Conservation (phyloP, 2,113 vertebrate species). For the Porphyrio hochstetteri region DNA sequence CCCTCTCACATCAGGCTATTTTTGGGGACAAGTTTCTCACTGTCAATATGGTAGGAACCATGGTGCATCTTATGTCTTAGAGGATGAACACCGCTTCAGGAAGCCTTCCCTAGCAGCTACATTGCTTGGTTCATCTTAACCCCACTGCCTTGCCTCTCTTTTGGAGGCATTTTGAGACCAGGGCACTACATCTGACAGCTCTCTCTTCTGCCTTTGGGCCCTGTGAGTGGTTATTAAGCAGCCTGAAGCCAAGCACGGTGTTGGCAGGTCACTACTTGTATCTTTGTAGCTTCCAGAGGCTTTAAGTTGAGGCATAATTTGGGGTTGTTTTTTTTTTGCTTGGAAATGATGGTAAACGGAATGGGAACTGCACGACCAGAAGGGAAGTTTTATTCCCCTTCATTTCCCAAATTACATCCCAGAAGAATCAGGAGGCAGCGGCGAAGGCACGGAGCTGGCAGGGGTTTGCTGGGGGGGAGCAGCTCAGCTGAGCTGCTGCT, state of each 20-base stretch:
- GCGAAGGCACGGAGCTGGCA: accelerated
- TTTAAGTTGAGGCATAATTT: not conserved
- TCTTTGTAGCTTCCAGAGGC: not conserved
- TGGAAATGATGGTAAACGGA: not conserved
- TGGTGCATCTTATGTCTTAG: constrained; percentile 2
- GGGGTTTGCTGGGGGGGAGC: not conserved
- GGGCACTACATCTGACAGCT: not conserved
- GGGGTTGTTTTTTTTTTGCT: not conserved
- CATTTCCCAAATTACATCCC: not conserved
- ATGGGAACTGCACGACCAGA: not conserved
- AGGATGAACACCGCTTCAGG: not conserved
- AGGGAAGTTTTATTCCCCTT: not conserved
- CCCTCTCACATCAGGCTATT: constrained; percentile 57
- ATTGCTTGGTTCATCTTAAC: not conserved
- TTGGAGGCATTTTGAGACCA: accelerated
- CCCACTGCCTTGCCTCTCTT: not conserved
- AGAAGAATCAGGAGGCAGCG: not conserved
- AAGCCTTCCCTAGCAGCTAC: not conserved
- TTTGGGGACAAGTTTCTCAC: constrained; percentile 40
- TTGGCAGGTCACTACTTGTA: not conserved
- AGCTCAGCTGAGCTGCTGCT: not conserved
- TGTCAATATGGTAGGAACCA: constrained; percentile 9
- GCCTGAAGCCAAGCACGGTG: not conserved
- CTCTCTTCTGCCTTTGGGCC: not conserved
- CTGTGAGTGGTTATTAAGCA: not conserved